Conservation (phyloP, 2,888 invertebrate genomes). For the Sinelater perroti region DNA sequence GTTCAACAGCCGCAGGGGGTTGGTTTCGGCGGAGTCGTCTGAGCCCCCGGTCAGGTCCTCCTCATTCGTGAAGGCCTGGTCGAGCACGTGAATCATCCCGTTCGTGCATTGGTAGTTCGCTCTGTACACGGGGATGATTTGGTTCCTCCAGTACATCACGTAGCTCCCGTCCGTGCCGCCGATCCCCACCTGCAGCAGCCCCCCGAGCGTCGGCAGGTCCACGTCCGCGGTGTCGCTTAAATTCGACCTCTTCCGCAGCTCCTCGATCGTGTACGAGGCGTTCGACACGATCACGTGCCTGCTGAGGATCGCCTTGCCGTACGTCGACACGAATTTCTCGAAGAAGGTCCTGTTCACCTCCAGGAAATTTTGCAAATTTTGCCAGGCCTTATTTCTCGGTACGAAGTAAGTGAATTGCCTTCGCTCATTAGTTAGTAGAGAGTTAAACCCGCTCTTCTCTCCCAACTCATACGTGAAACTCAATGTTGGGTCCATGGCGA, state of each 20-base stretch:
- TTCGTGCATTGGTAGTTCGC: constrained; percentile 94
- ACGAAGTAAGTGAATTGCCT: constrained; percentile 89
- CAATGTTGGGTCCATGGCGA: constrained; percentile 84
- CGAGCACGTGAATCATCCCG: constrained; percentile 93
- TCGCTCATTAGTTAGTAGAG: constrained; percentile 73
- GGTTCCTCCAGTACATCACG: constrained; percentile 60
- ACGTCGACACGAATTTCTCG: constrained; percentile 71
- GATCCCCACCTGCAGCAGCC: constrained; percentile 40
- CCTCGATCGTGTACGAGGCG: constrained; percentile 77
- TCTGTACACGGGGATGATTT: constrained; percentile 81
- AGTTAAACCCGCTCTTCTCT: constrained; percentile 76
- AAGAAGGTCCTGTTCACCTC: constrained; percentile 74
- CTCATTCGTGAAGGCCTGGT: constrained; percentile 81
- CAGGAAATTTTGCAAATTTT: constrained; percentile 57
- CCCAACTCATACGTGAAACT: constrained; percentile 80
- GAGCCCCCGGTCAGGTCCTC: constrained; percentile 63
- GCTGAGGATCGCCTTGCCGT: constrained; percentile 69
- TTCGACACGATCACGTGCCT: constrained; percentile 85
- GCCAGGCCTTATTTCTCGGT: constrained; percentile 88
- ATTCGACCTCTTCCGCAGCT: constrained; percentile 70
- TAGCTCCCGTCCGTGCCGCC: constrained; percentile 44
- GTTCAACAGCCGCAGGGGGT: constrained; percentile 25
- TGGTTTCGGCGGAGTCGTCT: constrained; percentile 9
- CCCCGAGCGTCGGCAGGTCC: constrained; percentile 33
- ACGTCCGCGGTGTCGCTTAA: constrained; percentile 24